phyloP scores from a whole-genome alignment of 2,888 invertebrate species.

The Cristatella mucedo region DNA sequence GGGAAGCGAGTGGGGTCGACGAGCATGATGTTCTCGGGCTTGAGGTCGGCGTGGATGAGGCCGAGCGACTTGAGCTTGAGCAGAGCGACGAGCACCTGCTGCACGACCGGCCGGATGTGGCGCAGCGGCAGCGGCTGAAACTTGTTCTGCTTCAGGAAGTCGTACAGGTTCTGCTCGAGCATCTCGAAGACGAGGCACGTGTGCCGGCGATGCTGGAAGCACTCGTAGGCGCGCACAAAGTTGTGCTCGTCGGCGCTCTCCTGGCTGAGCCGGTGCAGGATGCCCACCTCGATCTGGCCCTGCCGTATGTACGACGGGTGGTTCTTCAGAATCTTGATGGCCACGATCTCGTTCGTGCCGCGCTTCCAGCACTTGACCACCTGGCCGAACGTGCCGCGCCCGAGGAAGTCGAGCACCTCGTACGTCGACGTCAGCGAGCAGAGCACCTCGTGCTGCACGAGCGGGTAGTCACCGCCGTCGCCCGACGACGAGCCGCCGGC shows the following conservation, averaged over 20 bases:
- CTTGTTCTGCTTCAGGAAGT: constrained; percentile 98
- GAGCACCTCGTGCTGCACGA: constrained; percentile 91
- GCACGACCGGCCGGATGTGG: constrained; percentile 93
- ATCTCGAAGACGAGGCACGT: constrained; percentile 99
- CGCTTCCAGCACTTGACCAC: constrained; percentile 99
- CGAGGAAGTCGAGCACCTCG: constrained; percentile 94
- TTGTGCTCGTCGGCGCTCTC: constrained; percentile 57
- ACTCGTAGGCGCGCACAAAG: constrained; percentile 98
- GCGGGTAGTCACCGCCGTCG: constrained; percentile 94
- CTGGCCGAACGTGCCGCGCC: constrained; percentile 92
- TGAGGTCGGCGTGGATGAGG: constrained; percentile 95
- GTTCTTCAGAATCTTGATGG: constrained; percentile 99
- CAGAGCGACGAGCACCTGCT: constrained; percentile 76
- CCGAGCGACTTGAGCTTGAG: constrained; percentile 86
- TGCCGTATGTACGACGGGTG: constrained; percentile 99
- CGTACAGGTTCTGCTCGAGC: constrained; percentile 98
- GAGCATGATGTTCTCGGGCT: constrained; percentile 99
- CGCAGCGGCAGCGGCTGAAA: constrained; percentile 95
- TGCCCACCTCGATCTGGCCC: constrained; percentile 91
- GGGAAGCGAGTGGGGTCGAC: constrained; percentile 95
- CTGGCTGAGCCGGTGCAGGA: constrained; percentile 39
- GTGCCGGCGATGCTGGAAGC: constrained; percentile 98
- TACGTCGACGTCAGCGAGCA: constrained; percentile 82
- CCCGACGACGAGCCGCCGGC: too few relatives aligned
- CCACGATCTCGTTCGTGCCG: constrained; percentile 98